Evolutionary conservation across 1,140 invertebrate genomes (phyloP).

Genomic region (Colletes latitarsis): DNA sequence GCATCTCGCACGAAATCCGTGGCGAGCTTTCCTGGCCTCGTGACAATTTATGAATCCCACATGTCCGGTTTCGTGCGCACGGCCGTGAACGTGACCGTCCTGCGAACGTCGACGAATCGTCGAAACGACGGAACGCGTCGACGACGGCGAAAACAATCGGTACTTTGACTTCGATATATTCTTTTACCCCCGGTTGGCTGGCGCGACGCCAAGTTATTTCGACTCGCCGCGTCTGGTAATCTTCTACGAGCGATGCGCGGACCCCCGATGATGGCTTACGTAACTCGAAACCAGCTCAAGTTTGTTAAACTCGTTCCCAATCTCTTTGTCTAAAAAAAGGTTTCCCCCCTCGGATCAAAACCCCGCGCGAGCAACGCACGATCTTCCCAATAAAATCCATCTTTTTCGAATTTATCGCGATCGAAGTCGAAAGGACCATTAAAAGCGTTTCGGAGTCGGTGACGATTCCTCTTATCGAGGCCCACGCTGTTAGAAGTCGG

Average conservation of each 20-base stretch:
- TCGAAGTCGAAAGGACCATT: background rate
- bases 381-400: too few relatives aligned
- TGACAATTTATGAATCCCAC: background rate
- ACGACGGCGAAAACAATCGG: constrained; percentile 19
- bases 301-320: constrained; percentile 51
- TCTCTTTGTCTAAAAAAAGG: constrained; percentile 24
- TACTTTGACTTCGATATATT: constrained; percentile 7
- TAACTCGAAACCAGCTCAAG: constrained; percentile 40
- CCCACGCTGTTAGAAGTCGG: too few relatives aligned
- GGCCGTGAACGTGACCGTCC: constrained; percentile 52
- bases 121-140: background rate
- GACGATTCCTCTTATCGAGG: too few relatives aligned
- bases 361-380: too few relatives aligned
- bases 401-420: too few relatives aligned
- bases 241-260: constrained; percentile 18
- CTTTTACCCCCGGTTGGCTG: constrained; percentile 34
- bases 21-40: background rate
- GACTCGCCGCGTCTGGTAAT: constrained; percentile 35
- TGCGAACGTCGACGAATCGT: background rate
- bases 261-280: constrained; percentile 44
- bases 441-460: too few relatives aligned
- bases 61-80: background rate
- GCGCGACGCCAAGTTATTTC: constrained; percentile 49
- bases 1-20: background rate
- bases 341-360: background rate